phyloP scores from a whole-genome alignment of 2,113 vertebrate genomes.

The Cynocephalus volans region DNA sequence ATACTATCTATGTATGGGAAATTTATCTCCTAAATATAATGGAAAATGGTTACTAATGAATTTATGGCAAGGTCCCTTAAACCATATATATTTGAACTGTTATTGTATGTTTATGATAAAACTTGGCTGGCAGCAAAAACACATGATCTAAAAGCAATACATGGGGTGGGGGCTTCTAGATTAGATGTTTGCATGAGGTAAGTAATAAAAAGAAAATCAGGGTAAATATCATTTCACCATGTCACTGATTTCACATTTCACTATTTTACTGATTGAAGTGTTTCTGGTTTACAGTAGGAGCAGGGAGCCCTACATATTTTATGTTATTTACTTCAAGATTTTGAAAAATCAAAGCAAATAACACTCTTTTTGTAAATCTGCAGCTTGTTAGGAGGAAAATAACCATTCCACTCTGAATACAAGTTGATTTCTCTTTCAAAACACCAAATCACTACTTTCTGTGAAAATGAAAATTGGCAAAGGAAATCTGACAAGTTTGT shows the following conservation, averaged over 20 bases:
- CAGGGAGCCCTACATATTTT: not conserved
- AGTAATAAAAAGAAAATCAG: conserved; percentile 42
- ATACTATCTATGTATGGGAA: not conserved
- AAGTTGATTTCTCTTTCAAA: not conserved
- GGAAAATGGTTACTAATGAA: not conserved
- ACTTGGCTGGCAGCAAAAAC: not conserved
- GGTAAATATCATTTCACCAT: not conserved
- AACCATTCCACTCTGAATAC: not conserved
- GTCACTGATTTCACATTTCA: conserved; percentile 21
- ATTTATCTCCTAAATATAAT: not conserved
- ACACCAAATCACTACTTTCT: not conserved
- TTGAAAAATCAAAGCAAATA: conserved; percentile 1
- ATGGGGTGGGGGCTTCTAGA: not conserved
- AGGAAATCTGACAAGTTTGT: not conserved
- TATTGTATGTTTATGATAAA: conserved; percentile 20
- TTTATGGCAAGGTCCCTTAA: not conserved
- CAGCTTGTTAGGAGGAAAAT: not conserved
- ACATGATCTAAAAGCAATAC: not conserved
- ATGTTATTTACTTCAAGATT: conserved; percentile 1
- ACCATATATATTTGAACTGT: not conserved
- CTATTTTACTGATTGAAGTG: conserved; percentile 24
- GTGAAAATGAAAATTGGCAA: not conserved
- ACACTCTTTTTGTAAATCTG: not conserved
- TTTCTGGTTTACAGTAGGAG: not conserved
- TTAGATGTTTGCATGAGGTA: not conserved